phyloP scores from a whole-genome alignment of 2,113 vertebrate genomes.

The Puffinus mauretanicus region DNA sequence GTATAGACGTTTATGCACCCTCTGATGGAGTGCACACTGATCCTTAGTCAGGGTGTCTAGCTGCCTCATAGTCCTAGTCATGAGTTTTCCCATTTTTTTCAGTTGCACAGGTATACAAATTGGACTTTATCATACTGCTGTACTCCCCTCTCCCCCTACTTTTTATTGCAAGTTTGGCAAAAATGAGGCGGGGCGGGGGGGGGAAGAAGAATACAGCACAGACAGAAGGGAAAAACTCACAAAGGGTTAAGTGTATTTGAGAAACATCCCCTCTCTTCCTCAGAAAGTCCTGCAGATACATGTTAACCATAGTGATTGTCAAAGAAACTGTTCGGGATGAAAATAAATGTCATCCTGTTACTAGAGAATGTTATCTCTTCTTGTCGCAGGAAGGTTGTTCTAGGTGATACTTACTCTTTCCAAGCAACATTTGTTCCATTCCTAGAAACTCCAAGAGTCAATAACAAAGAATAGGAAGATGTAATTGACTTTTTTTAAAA shows the following conservation, averaged over 20 bases:
- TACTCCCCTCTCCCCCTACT: accelerated
- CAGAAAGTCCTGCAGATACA: background rate
- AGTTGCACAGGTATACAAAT: background rate
- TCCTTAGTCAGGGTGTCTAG: too few species aligned
- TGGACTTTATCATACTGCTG: background rate
- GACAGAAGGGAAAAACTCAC: background rate
- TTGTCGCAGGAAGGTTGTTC: background rate
- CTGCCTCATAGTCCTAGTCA: accelerated
- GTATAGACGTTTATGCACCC: accelerated
- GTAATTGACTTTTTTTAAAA: background rate
- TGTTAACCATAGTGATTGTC: background rate
- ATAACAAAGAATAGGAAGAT: background rate
- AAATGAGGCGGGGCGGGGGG: accelerated
- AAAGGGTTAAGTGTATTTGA: background rate
- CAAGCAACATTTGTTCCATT: background rate
- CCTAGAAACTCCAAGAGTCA: background rate
- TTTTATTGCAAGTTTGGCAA: background rate
- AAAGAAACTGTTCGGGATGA: background rate
- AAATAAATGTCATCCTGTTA: background rate
- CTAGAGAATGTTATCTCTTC: background rate
- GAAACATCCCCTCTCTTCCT: background rate
- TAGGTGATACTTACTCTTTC: background rate
- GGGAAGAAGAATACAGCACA: background rate
- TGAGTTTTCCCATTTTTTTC: accelerated
- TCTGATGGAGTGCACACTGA: accelerated